Evolutionary conservation across 2,113 vertebrate species (phyloP).

Genomic region (Paralichthys olivaceus): DNA sequence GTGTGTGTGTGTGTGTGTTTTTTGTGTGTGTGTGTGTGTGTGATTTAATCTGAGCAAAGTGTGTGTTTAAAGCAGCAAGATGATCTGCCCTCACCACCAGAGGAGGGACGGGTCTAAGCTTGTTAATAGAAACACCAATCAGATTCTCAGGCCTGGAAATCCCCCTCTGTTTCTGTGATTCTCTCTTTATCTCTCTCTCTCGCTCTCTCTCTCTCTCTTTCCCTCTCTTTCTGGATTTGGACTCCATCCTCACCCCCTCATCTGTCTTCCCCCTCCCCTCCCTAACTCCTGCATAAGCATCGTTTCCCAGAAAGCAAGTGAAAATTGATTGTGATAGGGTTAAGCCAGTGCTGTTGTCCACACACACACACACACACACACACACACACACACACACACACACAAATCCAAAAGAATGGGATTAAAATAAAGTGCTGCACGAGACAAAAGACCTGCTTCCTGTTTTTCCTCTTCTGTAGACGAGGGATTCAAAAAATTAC

Average conservation of each 20-base stretch:
- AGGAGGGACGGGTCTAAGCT: conserved; percentile 56
- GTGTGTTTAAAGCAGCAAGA: conserved; percentile 69
- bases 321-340: conserved; percentile 66
- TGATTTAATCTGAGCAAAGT: conserved; percentile 64
- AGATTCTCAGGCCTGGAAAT: conserved; percentile 58
- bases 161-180: conserved; percentile 39
- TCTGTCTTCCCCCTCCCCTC: conserved; percentile 22
- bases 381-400: conserved; percentile 1
- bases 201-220: conserved; percentile 18
- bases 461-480: conserved; percentile 57
- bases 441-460: conserved; percentile 31
- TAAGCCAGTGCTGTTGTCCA: conserved; percentile 50
- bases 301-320: conserved; percentile 46
- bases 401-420: conserved; percentile 38
- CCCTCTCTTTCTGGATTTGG: conserved; percentile 46
- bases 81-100: conserved; percentile 53
- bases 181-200: conserved; percentile 19
- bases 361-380: neutral
- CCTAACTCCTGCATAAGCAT: conserved; percentile 16
- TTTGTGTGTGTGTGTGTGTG: conserved; percentile 37
- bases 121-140: conserved; percentile 66
- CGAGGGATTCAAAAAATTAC: conserved; percentile 30
- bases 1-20: conserved; percentile 44
- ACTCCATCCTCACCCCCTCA: conserved; percentile 4
- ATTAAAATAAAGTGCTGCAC: conserved; percentile 66